Conservation (phyloP, 2,113 vertebrate genomes). For the Oryzias celebensis region DNA sequence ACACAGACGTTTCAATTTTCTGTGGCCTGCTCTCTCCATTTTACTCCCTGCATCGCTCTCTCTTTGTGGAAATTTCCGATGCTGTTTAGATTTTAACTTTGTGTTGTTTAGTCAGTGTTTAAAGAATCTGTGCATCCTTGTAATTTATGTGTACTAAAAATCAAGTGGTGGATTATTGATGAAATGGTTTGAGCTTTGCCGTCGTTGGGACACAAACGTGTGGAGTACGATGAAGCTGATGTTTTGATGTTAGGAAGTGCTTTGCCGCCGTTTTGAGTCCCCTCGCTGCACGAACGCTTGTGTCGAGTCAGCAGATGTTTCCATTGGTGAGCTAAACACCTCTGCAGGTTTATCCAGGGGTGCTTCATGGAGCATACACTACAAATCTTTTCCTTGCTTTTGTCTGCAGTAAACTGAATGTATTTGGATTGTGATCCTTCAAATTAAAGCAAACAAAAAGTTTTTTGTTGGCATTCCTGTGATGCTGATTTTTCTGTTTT, state of each 20-base stretch:
- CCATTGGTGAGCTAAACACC: too few species aligned
- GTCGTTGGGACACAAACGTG: conserved; percentile 13
- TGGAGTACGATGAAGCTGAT: conserved; percentile 11
- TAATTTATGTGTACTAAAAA: conserved; percentile 66
- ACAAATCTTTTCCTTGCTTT: background rate
- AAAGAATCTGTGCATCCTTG: conserved; percentile 44
- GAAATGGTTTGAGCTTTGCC: conserved; percentile 5
- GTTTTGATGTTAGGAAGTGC: conserved; percentile 4
- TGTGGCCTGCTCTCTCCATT: conserved; percentile 2
- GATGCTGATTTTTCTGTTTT: background rate
- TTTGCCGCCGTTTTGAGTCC: conserved; percentile 3
- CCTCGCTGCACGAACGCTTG: too few species aligned
- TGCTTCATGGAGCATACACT: background rate
- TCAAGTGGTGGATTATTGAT: conserved; percentile 20
- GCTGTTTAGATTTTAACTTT: conserved; percentile 20
- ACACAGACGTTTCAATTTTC: background rate
- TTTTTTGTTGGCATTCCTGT: background rate
- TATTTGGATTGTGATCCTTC: background rate
- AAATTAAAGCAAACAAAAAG: conserved; percentile 3
- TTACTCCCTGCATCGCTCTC: background rate
- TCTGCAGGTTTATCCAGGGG: too few species aligned
- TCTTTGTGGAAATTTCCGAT: background rate
- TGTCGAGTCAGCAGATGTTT: too few species aligned
- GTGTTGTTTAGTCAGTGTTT: conserved; percentile 20
- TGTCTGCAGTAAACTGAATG: conserved; percentile 2